Percentiles rank a stretch among this genome's conserved stretches.
Evolutionary conservation across 2,113 vertebrate species (phyloP).

Genomic region (Parus major): DNA sequence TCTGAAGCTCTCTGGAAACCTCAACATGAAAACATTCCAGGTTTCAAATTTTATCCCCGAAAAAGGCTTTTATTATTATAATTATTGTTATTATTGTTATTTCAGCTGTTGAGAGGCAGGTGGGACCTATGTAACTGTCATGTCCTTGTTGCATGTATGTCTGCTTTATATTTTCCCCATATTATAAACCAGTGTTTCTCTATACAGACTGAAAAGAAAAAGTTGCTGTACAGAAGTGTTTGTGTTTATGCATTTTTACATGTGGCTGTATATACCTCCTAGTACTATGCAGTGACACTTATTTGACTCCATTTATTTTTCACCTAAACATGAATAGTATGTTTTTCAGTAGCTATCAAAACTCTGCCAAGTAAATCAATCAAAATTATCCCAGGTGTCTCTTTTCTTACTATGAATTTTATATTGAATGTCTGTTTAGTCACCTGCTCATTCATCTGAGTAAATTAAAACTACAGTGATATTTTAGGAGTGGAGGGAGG

Average conservation of each 20-base stretch:
- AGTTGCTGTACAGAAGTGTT: constrained; percentile 70
- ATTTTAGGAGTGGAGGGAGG: not conserved
- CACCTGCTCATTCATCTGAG: constrained; percentile 43
- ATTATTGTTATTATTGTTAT: constrained; percentile 45
- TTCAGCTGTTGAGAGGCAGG: constrained; percentile 55
- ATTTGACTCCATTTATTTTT: constrained; percentile 71
- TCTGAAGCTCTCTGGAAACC: constrained; percentile 71
- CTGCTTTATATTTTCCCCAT: constrained; percentile 73
- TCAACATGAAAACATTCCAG: constrained; percentile 77
- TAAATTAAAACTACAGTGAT: constrained; percentile 68
- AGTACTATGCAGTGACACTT: constrained; percentile 70
- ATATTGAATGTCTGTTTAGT: constrained; percentile 72
- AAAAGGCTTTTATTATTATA: constrained; percentile 53
- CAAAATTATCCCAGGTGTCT: constrained; percentile 72
- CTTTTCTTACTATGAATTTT: constrained; percentile 70
- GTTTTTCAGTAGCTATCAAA: constrained; percentile 75
- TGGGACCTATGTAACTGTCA: constrained; percentile 65
- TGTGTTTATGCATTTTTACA: constrained; percentile 68
- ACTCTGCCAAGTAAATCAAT: constrained; percentile 73
- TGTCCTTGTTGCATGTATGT: constrained; percentile 72
- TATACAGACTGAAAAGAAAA: constrained; percentile 63
- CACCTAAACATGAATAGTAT: constrained; percentile 74
- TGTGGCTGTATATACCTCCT: constrained; percentile 74
- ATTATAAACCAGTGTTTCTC: constrained; percentile 74
- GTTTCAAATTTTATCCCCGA: constrained; percentile 56